These are phyloP conservation scores for Spodoptera frugiperda DNA, from an alignment of 1,140 invertebrate species.

Conservation along the genomic window DNA sequence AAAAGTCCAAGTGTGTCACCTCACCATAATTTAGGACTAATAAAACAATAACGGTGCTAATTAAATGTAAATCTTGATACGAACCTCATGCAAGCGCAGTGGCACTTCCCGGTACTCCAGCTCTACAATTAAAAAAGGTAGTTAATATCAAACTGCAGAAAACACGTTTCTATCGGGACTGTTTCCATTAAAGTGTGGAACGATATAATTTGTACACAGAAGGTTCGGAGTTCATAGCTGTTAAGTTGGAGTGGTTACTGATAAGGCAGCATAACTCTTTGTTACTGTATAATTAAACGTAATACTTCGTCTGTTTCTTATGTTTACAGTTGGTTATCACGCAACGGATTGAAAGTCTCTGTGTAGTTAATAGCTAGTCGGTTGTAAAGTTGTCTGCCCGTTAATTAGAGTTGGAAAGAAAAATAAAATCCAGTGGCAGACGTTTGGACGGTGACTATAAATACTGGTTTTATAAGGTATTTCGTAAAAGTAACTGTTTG, in stretches of 20 bases:
- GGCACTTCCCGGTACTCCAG: not conserved
- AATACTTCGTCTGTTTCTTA: conserved; percentile 66
- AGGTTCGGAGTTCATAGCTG: conserved; percentile 51
- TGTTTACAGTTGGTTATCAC: conserved; percentile 74
- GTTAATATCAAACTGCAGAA: conserved; percentile 45
- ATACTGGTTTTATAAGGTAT: not conserved
- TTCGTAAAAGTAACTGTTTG: too few species aligned
- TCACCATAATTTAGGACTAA: not conserved
- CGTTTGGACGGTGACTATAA: not conserved
- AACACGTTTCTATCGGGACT: conserved; percentile 39
- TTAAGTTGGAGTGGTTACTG: conserved; percentile 61
- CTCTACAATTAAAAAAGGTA: conserved; percentile 40
- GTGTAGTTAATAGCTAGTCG: conserved; percentile 29
- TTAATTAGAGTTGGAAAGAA: conserved; percentile 14
- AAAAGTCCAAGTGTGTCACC: not conserved
- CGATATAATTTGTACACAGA: conserved; percentile 50
- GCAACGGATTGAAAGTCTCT: conserved; percentile 56
- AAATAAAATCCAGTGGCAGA: not conserved
- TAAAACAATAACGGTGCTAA: not conserved
- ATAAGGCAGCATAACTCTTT: conserved; percentile 70
- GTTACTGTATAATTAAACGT: conserved; percentile 77
- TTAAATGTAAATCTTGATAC: conserved; percentile 21
- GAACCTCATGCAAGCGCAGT: conserved; percentile 21
- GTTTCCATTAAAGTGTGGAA: conserved; percentile 52
- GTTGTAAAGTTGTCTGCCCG: conserved; percentile 37